Evolutionary conservation across 2,888 invertebrate species (phyloP).

Genomic region (Apamea sordens): DNA sequence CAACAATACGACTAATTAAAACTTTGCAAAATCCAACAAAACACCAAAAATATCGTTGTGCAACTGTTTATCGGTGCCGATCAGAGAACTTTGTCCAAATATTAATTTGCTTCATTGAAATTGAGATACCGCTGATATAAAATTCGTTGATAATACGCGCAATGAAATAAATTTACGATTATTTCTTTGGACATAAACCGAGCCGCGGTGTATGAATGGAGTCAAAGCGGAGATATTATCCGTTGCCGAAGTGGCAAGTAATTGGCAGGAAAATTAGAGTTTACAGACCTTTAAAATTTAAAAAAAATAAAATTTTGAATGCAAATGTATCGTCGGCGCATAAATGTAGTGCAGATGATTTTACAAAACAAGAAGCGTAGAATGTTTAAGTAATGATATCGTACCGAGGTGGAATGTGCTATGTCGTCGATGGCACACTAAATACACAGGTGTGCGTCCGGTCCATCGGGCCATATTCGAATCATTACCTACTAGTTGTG

Average conservation of each 20-base stretch:
- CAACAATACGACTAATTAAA: constrained; percentile 87
- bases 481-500: constrained; percentile 69
- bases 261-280: constrained; percentile 66
- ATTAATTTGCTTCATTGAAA: constrained; percentile 73
- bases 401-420: constrained; percentile 78
- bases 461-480: constrained; percentile 82
- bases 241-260: constrained; percentile 65
- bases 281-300: constrained; percentile 52
- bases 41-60: constrained; percentile 75
- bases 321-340: constrained; percentile 38
- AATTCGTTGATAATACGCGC: constrained; percentile 65
- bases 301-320: constrained; percentile 31
- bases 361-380: constrained; percentile 56
- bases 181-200: constrained; percentile 68
- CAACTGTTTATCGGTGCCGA: constrained; percentile 70
- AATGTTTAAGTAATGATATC: constrained; percentile 69
- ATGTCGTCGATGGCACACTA: constrained; percentile 70
- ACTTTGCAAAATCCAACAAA: constrained; percentile 77
- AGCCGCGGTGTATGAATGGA: constrained; percentile 68
- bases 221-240: constrained; percentile 65
- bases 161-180: constrained; percentile 71
- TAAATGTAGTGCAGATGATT: constrained; percentile 46
- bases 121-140: constrained; percentile 71
- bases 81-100: constrained; percentile 69
- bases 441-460: constrained; percentile 88